phyloP scores from a whole-genome alignment of 2,888 invertebrate species.

The Plagodis pulveraria region DNA sequence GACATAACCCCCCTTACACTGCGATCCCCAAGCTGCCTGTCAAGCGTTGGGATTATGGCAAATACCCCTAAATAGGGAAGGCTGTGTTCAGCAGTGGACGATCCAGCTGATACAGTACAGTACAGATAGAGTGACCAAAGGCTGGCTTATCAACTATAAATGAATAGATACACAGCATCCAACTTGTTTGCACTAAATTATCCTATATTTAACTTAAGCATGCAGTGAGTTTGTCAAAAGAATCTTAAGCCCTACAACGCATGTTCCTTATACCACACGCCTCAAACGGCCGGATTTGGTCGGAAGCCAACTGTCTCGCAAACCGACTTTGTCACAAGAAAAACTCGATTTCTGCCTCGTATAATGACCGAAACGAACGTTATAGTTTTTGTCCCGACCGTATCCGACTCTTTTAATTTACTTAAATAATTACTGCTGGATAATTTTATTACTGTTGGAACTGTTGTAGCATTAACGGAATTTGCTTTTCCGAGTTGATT shows the following conservation, averaged over 20 bases:
- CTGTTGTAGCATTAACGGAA: conserved; percentile 20
- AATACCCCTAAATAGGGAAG: too few relatives aligned
- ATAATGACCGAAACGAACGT: conserved; percentile 63
- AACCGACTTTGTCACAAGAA: conserved; percentile 60
- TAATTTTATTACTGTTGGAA: conserved; percentile 30
- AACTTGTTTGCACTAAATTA: not conserved
- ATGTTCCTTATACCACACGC: conserved; percentile 27
- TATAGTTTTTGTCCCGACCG: conserved; percentile 50
- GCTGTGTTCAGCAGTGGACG: too few relatives aligned
- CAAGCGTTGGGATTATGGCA: too few relatives aligned
- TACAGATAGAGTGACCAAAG: too few relatives aligned
- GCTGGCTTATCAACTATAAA: too few relatives aligned
- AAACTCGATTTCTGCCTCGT: conserved; percentile 67
- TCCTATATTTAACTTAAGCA: too few relatives aligned
- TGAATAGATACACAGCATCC: too few relatives aligned
- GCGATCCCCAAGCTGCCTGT: too few relatives aligned
- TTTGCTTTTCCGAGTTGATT: conserved; percentile 26
- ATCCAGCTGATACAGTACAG: too few relatives aligned
- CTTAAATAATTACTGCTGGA: conserved; percentile 34
- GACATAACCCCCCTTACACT: too few relatives aligned
- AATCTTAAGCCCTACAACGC: not conserved
- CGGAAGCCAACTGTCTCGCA: conserved; percentile 54
- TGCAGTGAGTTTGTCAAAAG: not conserved
- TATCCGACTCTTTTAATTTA: conserved; percentile 30
- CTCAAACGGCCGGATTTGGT: conserved; percentile 49